A percentile compares a stretch with the other conserved stretches of the same genome.
phyloP scores from a whole-genome alignment of 1,140 invertebrate species.

The Drosophila ambigua region DNA sequence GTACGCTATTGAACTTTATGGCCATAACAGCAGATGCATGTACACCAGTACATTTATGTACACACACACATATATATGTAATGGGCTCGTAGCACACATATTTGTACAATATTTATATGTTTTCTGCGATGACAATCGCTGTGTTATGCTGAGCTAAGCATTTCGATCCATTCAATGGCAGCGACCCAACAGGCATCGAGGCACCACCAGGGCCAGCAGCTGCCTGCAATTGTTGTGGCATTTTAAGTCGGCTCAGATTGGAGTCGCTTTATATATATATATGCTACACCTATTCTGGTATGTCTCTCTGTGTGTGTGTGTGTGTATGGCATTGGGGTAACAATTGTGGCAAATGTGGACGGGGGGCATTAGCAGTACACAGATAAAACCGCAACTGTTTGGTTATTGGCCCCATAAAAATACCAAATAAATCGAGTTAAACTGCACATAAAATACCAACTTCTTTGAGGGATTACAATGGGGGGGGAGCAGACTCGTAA shows the following conservation, averaged over 20 bases:
- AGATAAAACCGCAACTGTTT: conserved; percentile 11
- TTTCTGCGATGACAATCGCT: conserved; percentile 45
- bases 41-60: conserved; percentile 1
- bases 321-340: conserved; percentile 51
- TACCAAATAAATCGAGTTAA: conserved; percentile 29
- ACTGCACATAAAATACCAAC: conserved; percentile 2
- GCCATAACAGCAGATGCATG: conserved; percentile 26
- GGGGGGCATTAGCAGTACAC: conserved; percentile 17
- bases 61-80: conserved; percentile 15
- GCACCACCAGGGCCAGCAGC: conserved; percentile 52
- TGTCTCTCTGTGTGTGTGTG: conserved; percentile 12
- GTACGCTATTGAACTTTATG: conserved; percentile 65
- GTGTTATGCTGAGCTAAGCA: conserved; percentile 72
- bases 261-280: background rate
- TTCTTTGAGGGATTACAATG: conserved; percentile 7
- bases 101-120: conserved; percentile 11
- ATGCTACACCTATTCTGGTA: too few species aligned
- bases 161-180: conserved; percentile 11
- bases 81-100: conserved; percentile 9
- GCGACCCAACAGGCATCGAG: too few species aligned
- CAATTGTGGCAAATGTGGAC: conserved; percentile 63
- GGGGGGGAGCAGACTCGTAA: conserved; percentile 10
- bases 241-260: conserved; percentile 69
- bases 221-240: conserved; percentile 73
- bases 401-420: conserved; percentile 44